Evolutionary conservation across 2,113 vertebrate species (phyloP).

Genomic region (Python bivittatus): DNA sequence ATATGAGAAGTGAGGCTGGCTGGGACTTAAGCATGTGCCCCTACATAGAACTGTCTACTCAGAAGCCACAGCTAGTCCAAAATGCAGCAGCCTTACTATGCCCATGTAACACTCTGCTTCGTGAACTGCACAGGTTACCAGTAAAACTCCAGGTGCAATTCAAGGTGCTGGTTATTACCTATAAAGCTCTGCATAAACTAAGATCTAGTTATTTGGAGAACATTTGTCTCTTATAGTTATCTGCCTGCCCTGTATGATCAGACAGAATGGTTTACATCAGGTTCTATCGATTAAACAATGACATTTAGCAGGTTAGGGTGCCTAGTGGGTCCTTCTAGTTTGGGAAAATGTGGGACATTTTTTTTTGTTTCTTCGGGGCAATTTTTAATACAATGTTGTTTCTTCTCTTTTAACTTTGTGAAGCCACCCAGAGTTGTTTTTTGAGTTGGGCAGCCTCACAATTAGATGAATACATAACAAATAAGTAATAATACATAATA

Average conservation of each 20-base stretch:
- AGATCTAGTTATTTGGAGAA: background rate
- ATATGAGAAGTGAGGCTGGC: background rate
- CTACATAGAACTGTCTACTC: background rate
- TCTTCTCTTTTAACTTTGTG: background rate
- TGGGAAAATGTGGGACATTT: background rate
- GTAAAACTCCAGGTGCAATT: background rate
- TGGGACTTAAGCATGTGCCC: background rate
- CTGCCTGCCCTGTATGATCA: background rate
- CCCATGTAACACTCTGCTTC: background rate
- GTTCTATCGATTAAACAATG: background rate
- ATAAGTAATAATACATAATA: background rate
- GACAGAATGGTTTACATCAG: background rate
- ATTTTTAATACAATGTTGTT: background rate
- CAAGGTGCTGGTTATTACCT: background rate
- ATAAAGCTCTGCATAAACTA: background rate
- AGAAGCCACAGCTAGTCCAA: background rate
- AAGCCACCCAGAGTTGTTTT: background rate
- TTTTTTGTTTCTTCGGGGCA: background rate
- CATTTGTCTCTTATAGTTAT: background rate
- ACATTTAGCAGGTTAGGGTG: background rate
- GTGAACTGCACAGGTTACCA: background rate
- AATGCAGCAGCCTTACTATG: background rate
- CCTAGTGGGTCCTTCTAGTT: background rate
- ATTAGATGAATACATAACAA: background rate
- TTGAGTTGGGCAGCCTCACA: background rate